A percentile compares a stretch with the other conserved stretches of the same genome.
phyloP scores from a whole-genome alignment of 2,113 vertebrate species.

The Trematocara stigmaticum region DNA sequence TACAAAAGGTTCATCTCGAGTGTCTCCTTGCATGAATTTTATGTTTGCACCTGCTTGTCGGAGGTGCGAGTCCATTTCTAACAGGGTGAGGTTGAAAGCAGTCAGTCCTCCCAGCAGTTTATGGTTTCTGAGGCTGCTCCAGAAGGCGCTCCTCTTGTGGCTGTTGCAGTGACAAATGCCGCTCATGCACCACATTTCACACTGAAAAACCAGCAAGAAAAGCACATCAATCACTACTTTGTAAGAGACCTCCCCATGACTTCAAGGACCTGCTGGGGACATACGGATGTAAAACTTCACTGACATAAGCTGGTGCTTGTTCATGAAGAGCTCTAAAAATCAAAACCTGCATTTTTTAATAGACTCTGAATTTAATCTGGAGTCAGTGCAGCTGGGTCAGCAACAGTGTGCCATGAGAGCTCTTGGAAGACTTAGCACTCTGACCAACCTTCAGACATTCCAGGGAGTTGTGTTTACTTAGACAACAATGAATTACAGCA shows the following conservation, averaged over 20 bases:
- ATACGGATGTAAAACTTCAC: background rate
- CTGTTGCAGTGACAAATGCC: conserved; percentile 81
- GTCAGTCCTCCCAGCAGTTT: conserved; percentile 69
- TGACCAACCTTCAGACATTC: background rate
- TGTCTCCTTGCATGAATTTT: background rate
- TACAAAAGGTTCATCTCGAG: background rate
- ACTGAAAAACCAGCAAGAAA: conserved; percentile 54
- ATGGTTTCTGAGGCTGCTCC: conserved; percentile 67
- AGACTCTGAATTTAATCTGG: background rate
- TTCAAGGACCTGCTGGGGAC: background rate
- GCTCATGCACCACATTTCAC: conserved; percentile 64
- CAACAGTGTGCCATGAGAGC: background rate
- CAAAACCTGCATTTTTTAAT: background rate
- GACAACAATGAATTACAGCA: background rate
- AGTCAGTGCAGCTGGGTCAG: background rate
- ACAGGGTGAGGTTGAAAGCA: conserved; percentile 73
- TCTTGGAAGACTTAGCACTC: background rate
- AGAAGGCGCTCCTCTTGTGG: conserved; percentile 80
- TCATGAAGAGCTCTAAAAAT: background rate
- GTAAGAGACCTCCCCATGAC: background rate
- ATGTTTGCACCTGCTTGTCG: conserved; percentile 66
- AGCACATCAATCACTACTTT: background rate
- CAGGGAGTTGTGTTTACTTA: background rate
- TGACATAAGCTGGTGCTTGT: background rate
- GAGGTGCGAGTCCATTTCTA: conserved; percentile 76